These are phyloP conservation scores for Bovichtus variegatus DNA, from an alignment of 2,797 vertebrate genomes.

Conservation along the genomic window DNA sequence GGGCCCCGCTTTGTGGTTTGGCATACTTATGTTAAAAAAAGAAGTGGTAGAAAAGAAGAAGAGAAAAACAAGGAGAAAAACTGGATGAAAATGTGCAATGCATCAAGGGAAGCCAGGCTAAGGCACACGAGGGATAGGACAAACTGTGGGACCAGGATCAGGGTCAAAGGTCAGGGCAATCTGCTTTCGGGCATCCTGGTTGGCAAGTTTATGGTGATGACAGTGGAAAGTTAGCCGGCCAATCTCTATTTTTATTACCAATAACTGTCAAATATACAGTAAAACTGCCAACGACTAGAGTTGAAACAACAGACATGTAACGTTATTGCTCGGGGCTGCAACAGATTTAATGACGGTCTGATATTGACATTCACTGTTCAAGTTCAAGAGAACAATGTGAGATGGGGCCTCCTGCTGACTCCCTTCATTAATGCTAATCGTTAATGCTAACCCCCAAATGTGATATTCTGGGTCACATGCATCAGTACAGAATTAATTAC, in stretches of 20 bases:
- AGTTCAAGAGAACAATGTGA: conserved; percentile 8
- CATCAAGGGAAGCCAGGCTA: conserved; percentile 3
- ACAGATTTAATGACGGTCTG: conserved; percentile 23
- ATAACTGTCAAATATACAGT: neutral
- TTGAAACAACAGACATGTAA: neutral
- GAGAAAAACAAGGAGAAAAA: conserved; percentile 12
- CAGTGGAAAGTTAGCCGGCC: neutral
- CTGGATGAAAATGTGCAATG: conserved; percentile 10
- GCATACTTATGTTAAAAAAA: conserved; percentile 53
- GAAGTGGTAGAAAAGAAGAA: neutral
- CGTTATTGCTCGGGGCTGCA: neutral
- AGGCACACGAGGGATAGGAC: neutral
- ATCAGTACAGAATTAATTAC: conserved; percentile 47
- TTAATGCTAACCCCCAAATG: conserved; percentile 41
- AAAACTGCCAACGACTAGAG: neutral
- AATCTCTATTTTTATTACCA: neutral
- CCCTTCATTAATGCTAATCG: conserved; percentile 38
- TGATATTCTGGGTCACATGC: conserved; percentile 53
- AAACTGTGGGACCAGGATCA: neutral
- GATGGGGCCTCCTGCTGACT: conserved; percentile 21
- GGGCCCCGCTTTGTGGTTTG: conserved; percentile 53
- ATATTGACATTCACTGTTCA: conserved; percentile 16
- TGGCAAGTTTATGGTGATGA: neutral
- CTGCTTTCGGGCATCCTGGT: neutral
- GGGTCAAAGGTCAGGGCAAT: conserved; percentile 12